Evolutionary conservation across 1,140 invertebrate genomes (phyloP), one percentile per base, ranked within the genome.

Genomic region (Phthorimaea operculella): DNA sequence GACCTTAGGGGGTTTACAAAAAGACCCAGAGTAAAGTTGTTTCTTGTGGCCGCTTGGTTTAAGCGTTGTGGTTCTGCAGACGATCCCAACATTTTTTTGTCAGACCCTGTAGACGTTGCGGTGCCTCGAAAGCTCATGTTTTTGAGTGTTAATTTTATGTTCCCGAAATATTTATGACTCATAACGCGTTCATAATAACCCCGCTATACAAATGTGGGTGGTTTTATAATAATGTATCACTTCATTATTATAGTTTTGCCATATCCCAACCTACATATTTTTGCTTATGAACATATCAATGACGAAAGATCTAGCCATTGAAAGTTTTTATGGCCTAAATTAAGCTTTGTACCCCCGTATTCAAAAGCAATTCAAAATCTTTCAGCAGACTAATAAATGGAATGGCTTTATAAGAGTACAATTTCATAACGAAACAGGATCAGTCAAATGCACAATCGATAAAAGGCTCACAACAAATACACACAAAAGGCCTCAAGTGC

Each of bases 111-210:
- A 85, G 82, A 85, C 82, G 72, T 68, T 72, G 73, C 77, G 82
- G 82, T 85, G 82, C 82, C 81, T 74, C 69, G 66, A 73, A 73
- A 78, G 70, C 62, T 78, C 74, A 77, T 82, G 74, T 85, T 85
- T 81, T 81, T 79, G 74, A 76, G 77, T 79, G 82, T 85, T 83
- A 85, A 83, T 83, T 85, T 85, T 81, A 85, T 77, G 79, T 83
- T 81, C 72, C 74, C 72, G 78, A 85, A 85, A 81, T 82, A 81
- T 85, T 85, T 85, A 83, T 85, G 82, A 83, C 73, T 73, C 82
- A 85, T 83, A 79, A 83, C 76, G 75, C 70, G 72, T 70, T 68
- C 75, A 72, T 79, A 82, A 83, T 79, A 79, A 79, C 72, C 69
- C 64, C 54, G 67, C 78, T 75, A 82, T 79, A 80, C 76, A 83